Conservation (phyloP, 2,888 invertebrate genomes). For the Conomelus anceps region DNA sequence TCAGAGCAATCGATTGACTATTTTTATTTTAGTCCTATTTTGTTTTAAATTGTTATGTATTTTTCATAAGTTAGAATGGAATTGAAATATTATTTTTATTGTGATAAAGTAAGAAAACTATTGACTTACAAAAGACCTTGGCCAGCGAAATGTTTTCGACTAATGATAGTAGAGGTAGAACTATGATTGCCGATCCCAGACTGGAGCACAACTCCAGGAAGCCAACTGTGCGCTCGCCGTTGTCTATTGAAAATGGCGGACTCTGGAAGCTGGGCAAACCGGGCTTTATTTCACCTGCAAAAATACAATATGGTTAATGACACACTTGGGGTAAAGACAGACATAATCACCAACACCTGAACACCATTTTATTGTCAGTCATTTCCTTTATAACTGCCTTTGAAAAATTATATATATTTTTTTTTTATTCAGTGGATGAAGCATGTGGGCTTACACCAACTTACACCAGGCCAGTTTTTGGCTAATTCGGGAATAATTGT, state of each 20-base stretch:
- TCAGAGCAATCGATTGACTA: no score
- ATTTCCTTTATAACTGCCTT: no score
- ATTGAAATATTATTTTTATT: not conserved
- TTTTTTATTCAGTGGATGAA: no score
- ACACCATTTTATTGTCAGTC: no score
- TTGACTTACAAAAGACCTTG: conserved; percentile 57
- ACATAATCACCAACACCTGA: no score
- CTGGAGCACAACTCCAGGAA: conserved; percentile 53
- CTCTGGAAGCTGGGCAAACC: conserved; percentile 57
- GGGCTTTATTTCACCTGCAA: conserved; percentile 58
- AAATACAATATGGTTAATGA: conserved; percentile 21
- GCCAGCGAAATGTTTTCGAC: conserved; percentile 65
- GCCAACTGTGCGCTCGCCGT: conserved; percentile 49
- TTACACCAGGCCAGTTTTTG: not conserved
- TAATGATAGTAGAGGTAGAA: conserved; percentile 60
- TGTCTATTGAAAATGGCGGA: conserved; percentile 60
- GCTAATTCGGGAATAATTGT: not conserved
- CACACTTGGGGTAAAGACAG: not conserved
- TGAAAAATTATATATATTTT: no score
- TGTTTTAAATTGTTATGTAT: not conserved
- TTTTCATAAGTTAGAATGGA: not conserved
- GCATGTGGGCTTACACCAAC: no score
- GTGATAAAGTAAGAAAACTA: not conserved
- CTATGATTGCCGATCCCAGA: conserved; percentile 57
- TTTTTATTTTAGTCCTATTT: not conserved